Base-by-base conservation (phyloP, 2,797 vertebrate genomes). In the Aphelocoma californica region DNA sequence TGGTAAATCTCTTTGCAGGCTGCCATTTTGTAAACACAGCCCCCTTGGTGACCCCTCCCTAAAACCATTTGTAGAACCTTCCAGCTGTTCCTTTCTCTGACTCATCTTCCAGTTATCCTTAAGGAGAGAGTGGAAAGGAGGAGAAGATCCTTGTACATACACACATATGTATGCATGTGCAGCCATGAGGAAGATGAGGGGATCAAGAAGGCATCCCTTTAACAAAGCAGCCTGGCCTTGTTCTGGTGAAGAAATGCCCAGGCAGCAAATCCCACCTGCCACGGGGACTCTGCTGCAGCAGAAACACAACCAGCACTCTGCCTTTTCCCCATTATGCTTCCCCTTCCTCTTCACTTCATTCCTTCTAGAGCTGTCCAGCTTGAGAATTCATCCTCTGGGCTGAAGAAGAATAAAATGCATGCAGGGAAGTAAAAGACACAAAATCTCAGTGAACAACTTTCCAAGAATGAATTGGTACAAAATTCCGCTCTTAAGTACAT, bases 81-180 rank as follows among this genome's bases (percentile, higher is more conserved):
- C 86, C 96, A 97, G 88, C 78, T 96, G 85, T 75, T 95, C 67
- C 56, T 86, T 86, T 83, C 88, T 84, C 81, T 47, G 70, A n/a
- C 69, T 93, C 53, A 74, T 65, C 62, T 28, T 93, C 57, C 88
- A 80, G 62, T 90, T 88, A 85, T 47, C 23, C 75, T 88, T 81
- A 48, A 73, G 42, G 69, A 95, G 32, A 73, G 48, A 85, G 57
- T 20, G 17, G 62, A 50, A 89, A 7, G 17, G 54, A 73, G 48
- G 67, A 75, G 71, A 91, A 88, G 82, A 50, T 40, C 11, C 57
- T 40, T 0, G 0, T 29, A 44, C 34, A 32, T 10, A 5, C 36
- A 56, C 0, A 3, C 12, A 19, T 6, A n/a, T 21, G 26, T 12
- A 50, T 8, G 17, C 26, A 47, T 24, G 23, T 12, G 2, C 23